Base-by-base conservation (phyloP, 2,113 vertebrate genomes). In the Cygnus buccinator region DNA sequence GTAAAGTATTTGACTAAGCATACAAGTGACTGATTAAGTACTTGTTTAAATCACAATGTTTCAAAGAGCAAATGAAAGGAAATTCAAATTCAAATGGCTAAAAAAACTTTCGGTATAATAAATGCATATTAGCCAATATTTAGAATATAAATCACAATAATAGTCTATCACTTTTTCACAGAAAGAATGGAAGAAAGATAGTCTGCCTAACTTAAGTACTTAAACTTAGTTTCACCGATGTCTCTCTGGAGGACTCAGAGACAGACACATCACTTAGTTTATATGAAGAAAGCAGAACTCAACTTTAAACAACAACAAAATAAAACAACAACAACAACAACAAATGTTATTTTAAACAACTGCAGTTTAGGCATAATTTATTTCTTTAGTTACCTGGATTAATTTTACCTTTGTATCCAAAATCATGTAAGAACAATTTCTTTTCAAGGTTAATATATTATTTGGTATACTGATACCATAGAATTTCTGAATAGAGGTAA, bases 71-170 rank as follows among this genome's bases (percentile, higher is more conserved):
- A 83, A 84, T 70, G 20, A 86, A 85, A 90, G 44, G n/a, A 59
- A 90, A 73, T n/a, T 25, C 79, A 83, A 68, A 31, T 79, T 74
- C 11, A 54, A 65, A 66, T 73, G 17, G 39, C 4, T 66, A 52
- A 65, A 84, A 83, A 58, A 17, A 3, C 77, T n/a, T 94, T 85
- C 35, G 73, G 15, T 46, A 55, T 73, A 44, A 93, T 54, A 66
- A 84, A 90, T 66, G 1, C 5, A 62, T 18, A 89, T 87, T 94
- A 58, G 3, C 73, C 15, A 37, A 81, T 7, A 4, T 3, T 6
- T 74, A 54, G 76, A 87, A 74, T 74, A 86, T 77, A 96, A 96
- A 91, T 71, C 33, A 74, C 26, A 41, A 14, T n/a, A 96, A 70
- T 41, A 89, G 11, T 58, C 80, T 90, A 52, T 52, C 85, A 74